These are phyloP conservation scores for Eciton burchellii DNA, from an alignment of 1,140 invertebrate species.

Conservation along the genomic window DNA sequence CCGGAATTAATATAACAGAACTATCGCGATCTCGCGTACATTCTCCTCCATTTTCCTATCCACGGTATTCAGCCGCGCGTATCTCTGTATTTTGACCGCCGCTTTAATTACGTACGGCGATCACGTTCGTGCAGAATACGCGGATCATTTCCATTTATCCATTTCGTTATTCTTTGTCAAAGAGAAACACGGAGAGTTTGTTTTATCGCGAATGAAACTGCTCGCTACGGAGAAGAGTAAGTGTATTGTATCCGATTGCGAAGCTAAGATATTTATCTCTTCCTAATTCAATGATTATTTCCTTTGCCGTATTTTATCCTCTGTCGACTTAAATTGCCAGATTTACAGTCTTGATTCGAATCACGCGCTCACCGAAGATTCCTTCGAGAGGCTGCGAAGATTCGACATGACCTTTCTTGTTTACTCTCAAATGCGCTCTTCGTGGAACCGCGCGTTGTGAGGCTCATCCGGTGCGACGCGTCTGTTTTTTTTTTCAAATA, in stretches of 20 bases:
- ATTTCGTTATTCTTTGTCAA: conserved; percentile 57
- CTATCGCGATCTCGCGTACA: conserved; percentile 26
- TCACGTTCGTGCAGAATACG: conserved; percentile 48
- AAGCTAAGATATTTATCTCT: conserved; percentile 16
- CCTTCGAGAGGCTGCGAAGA: background rate
- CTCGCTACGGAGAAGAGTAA: background rate
- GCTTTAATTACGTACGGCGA: conserved; percentile 52
- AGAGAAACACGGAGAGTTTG: conserved; percentile 50
- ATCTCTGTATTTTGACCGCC: conserved; percentile 49
- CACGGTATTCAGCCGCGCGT: conserved; percentile 19
- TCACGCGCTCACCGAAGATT: background rate
- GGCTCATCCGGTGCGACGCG: background rate
- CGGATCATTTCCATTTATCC: conserved; percentile 50
- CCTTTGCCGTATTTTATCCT: background rate
- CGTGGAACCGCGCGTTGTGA: background rate
- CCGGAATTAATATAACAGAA: conserved; percentile 57
- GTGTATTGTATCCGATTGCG: conserved; percentile 20
- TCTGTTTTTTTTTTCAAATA: conserved; percentile 11
- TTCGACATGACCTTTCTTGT: background rate
- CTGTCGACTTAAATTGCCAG: too few relatives aligned
- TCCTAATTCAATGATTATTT: conserved; percentile 18
- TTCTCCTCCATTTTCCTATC: conserved; percentile 23
- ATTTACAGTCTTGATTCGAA: too few relatives aligned
- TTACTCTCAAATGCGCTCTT: background rate
- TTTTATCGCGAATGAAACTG: conserved; percentile 38